These are phyloP conservation scores for Tetrao urogallus DNA, from an alignment of 2,113 vertebrate species.

Conservation along the genomic window DNA sequence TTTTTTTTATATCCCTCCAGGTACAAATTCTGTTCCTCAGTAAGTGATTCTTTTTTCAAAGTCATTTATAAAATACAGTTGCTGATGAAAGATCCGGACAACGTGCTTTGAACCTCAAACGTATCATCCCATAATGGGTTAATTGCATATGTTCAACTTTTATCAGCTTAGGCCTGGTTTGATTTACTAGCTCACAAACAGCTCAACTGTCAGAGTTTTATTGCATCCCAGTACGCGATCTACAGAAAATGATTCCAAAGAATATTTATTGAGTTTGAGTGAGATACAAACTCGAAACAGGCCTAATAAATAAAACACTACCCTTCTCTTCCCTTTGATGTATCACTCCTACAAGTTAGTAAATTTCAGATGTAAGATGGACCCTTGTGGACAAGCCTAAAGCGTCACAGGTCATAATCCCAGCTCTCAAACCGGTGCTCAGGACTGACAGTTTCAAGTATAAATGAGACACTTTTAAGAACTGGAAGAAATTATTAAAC, in stretches of 20 bases:
- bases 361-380: background rate
- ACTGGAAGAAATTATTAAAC: conserved; percentile 1
- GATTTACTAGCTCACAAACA: conserved; percentile 24
- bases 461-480: background rate
- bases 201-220: conserved; percentile 27
- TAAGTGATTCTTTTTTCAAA: background rate
- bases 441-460: background rate
- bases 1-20: background rate
- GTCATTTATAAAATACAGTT: background rate
- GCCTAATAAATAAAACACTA: background rate
- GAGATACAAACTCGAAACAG: background rate
- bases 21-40: background rate
- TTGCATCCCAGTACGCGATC: background rate
- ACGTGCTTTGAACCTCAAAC: background rate
- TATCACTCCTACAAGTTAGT: background rate
- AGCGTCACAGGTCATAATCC: conserved; percentile 28
- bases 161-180: background rate
- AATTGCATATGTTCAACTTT: background rate
- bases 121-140: background rate
- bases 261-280: background rate
- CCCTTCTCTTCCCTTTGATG: background rate
- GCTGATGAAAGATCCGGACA: background rate
- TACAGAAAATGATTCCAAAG: background rate
- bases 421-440: background rate
- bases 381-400: background rate